Evolutionary conservation across 2,888 invertebrate genomes (phyloP).

Genomic region (Ennomos quercinarius): DNA sequence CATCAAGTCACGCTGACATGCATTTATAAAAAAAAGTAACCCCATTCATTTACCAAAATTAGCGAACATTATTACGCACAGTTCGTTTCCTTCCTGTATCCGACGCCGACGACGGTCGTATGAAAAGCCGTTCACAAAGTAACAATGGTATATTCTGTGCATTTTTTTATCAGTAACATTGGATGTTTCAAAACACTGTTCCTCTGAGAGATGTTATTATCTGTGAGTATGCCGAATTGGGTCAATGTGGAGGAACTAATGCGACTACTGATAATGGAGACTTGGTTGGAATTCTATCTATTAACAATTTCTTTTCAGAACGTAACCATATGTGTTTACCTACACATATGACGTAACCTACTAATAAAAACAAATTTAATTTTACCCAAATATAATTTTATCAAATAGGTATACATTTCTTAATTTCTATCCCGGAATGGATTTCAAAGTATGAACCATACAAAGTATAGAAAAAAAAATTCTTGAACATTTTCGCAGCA

Average conservation of each 20-base stretch:
- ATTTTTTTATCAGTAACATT: constrained; percentile 54
- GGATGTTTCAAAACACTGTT: constrained; percentile 58
- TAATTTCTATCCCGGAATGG: too few relatives aligned
- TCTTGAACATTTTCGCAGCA: too few relatives aligned
- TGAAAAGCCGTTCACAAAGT: constrained; percentile 44
- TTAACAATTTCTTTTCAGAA: too few relatives aligned
- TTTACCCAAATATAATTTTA: too few relatives aligned
- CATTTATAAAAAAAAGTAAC: constrained; percentile 8
- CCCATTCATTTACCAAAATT: constrained; percentile 46
- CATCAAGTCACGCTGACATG: constrained; percentile 11
- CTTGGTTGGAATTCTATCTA: constrained; percentile 18
- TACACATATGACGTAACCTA: too few relatives aligned
- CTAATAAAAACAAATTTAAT: too few relatives aligned
- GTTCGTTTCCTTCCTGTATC: constrained; percentile 57
- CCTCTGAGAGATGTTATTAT: constrained; percentile 70
- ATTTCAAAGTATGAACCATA: too few relatives aligned
- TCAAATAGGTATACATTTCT: too few relatives aligned
- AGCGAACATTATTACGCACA: constrained; percentile 47
- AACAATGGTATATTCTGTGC: constrained; percentile 40
- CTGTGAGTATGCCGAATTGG: constrained; percentile 68
- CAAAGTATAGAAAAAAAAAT: too few relatives aligned
- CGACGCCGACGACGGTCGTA: constrained; percentile 47
- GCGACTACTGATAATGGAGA: constrained; percentile 52
- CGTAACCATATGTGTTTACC: too few relatives aligned
- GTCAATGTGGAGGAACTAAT: constrained; percentile 58